Conservation (phyloP, 2,113 vertebrate species). For the Zapus hudsonius region DNA sequence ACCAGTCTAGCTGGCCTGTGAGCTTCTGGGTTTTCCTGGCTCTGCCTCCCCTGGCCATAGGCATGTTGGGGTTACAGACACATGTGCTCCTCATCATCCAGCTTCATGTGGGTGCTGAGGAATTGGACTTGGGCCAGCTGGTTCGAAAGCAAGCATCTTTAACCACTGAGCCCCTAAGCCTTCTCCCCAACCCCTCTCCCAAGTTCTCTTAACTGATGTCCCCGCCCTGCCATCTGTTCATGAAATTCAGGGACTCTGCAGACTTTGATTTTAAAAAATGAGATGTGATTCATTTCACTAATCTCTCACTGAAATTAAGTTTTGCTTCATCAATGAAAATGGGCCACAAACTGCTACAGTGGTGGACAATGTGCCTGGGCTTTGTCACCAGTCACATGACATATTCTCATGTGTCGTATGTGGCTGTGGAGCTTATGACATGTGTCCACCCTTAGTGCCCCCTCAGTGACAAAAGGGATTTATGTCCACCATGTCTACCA, state of each 20-base stretch:
- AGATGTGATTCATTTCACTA: neutral
- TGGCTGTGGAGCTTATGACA: neutral
- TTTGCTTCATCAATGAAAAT: neutral
- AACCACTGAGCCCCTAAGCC: neutral
- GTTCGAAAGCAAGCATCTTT: no score
- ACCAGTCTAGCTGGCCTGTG: no score
- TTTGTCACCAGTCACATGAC: neutral
- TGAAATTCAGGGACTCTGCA: neutral
- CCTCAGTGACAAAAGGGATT: neutral
- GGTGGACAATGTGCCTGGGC: rapidly evolving
- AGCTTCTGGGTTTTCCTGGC: no score
- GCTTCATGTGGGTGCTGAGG: neutral
- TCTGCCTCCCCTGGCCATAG: no score
- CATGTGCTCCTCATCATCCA: no score
- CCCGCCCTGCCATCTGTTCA: neutral
- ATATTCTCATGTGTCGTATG: neutral
- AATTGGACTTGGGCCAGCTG: neutral
- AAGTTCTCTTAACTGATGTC: neutral
- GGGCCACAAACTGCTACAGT: neutral
- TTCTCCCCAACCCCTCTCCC: neutral
- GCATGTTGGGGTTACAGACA: no score
- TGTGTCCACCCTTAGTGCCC: neutral
- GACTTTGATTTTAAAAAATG: neutral
- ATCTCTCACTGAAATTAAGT: neutral
- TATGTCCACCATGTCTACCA: neutral